phyloP scores from a whole-genome alignment of 2,113 vertebrate species.

The Oncorhynchus kisutch region DNA sequence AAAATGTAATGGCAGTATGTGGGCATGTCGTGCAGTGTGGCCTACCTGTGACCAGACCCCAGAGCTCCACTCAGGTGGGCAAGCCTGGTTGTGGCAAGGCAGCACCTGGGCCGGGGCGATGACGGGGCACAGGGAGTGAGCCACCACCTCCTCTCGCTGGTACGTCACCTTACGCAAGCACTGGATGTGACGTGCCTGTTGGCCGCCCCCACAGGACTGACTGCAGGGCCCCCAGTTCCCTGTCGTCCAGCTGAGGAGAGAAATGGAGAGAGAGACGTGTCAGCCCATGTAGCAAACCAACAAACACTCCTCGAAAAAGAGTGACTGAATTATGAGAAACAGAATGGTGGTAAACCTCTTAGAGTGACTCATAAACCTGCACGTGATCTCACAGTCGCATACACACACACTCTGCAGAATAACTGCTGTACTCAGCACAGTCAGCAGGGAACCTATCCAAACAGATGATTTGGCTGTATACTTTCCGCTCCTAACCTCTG shows the following conservation, averaged over 20 bases:
- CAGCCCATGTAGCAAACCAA: neutral
- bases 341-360: neutral
- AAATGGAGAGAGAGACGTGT: neutral
- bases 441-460: neutral
- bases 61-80: conserved; percentile 85
- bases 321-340: neutral
- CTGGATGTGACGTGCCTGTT: conserved; percentile 82
- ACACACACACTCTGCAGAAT: conserved; percentile 1
- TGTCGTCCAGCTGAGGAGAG: conserved; percentile 79
- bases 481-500: conserved; percentile 12
- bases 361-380: neutral
- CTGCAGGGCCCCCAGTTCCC: conserved; percentile 88
- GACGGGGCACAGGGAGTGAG: conserved; percentile 85
- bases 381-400: conserved; percentile 1
- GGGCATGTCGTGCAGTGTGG: neutral
- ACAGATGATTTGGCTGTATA: neutral
- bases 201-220: conserved; percentile 84
- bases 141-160: conserved; percentile 80
- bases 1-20: neutral
- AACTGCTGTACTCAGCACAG: neutral
- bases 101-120: conserved; percentile 82
- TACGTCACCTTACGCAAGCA: conserved; percentile 87
- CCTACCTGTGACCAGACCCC: conserved; percentile 92
- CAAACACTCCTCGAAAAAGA: neutral
- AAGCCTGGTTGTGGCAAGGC: conserved; percentile 82